phyloP scores from a whole-genome alignment of 1,140 invertebrate species.

The Arion vulgaris region DNA sequence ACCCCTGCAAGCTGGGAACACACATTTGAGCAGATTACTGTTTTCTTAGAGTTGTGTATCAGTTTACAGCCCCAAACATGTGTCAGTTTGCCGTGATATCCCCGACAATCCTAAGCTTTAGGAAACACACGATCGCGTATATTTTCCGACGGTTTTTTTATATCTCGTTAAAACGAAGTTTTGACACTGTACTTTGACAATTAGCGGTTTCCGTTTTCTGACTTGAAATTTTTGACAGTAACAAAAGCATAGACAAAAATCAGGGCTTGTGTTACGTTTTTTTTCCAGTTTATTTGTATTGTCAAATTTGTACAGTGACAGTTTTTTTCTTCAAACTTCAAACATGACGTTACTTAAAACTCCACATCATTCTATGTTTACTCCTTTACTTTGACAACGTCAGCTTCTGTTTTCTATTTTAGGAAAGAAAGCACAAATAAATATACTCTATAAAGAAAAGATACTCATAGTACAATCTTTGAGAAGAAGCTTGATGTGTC shows the following conservation, averaged over 20 bases:
- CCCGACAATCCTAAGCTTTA: neutral
- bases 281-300: too few relatives aligned
- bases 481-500: too few relatives aligned
- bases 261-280: neutral
- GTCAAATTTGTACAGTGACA: too few relatives aligned
- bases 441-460: too few relatives aligned
- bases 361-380: too few relatives aligned
- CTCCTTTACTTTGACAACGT: too few relatives aligned
- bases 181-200: neutral
- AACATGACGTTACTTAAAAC: too few relatives aligned
- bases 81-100: conserved; percentile 1
- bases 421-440: too few relatives aligned
- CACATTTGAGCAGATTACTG: conserved; percentile 3
- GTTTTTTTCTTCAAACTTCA: too few relatives aligned
- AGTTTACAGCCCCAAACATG: conserved; percentile 1
- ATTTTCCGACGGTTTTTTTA: neutral
- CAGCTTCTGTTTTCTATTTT: too few relatives aligned
- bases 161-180: neutral
- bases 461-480: too few relatives aligned
- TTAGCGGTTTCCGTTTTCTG: neutral
- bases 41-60: conserved; percentile 8
- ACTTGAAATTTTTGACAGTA: neutral
- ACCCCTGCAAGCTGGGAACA: neutral
- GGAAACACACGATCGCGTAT: neutral
- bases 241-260: neutral